phyloP scores from a whole-genome alignment of 2,797 vertebrate species.

The Chelmon rostratus region DNA sequence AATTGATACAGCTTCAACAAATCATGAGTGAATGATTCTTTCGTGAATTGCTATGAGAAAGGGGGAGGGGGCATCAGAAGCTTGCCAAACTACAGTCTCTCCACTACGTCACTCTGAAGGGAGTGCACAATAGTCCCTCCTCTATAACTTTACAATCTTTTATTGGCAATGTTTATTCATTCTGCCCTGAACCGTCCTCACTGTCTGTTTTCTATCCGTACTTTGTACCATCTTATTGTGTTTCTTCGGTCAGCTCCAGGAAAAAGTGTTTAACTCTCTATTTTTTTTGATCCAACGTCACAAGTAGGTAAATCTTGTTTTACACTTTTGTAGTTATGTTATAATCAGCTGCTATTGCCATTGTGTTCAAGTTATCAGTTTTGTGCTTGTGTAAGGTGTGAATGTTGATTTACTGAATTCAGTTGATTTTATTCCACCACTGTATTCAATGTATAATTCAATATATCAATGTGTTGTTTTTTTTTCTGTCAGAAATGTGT shows the following conservation, averaged over 20 bases:
- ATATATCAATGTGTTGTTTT: too few species aligned
- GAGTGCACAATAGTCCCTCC: background rate
- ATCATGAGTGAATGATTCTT: too few species aligned
- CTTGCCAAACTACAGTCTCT: background rate
- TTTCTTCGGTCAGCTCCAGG: background rate
- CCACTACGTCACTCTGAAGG: fast-evolving
- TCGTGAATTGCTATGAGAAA: background rate
- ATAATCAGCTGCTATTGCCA: background rate
- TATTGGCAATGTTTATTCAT: background rate
- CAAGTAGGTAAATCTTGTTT: conserved; percentile 21
- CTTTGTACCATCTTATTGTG: too few species aligned
- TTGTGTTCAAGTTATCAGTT: background rate
- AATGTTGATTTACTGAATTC: background rate
- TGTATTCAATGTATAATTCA: background rate
- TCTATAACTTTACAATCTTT: too few species aligned
- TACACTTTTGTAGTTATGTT: background rate
- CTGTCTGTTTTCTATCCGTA: fast-evolving
- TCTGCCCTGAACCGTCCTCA: fast-evolving
- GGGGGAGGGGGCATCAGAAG: background rate
- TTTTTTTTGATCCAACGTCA: background rate
- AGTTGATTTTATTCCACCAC: background rate
- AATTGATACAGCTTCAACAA: too few species aligned
- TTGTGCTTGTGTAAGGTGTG: background rate
- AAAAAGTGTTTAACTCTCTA: background rate
- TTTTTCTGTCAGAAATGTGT: background rate